phyloP scores from a whole-genome alignment of 2,797 vertebrate genomes.

The Phylloscopus collybita region DNA sequence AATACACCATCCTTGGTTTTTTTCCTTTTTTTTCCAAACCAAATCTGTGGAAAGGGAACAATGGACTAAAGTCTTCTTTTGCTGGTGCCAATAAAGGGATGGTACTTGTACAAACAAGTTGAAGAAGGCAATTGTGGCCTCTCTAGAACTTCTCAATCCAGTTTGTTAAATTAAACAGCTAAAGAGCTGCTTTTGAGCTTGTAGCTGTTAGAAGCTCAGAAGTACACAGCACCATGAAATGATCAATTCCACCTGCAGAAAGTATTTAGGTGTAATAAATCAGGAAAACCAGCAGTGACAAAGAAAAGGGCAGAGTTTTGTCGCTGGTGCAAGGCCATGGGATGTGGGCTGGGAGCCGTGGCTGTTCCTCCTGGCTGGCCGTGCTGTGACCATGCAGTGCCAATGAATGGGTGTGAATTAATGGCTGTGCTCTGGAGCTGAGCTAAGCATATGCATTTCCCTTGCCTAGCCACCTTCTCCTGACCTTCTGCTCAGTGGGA shows the following conservation, averaged over 20 bases:
- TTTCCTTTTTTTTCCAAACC: background rate
- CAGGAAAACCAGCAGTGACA: background rate
- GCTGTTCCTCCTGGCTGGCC: background rate
- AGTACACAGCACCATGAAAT: background rate
- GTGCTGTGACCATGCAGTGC: background rate
- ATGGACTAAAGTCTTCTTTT: background rate
- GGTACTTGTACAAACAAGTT: background rate
- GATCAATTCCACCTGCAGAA: background rate
- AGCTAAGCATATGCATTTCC: background rate
- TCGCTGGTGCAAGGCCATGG: accelerated
- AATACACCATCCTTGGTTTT: background rate
- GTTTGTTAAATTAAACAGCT: background rate
- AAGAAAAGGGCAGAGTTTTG: background rate
- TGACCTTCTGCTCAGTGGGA: background rate
- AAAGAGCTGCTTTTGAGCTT: background rate
- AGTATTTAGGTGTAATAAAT: background rate
- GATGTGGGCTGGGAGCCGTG: background rate
- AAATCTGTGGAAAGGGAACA: background rate
- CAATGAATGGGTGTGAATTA: background rate
- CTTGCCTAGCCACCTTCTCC: background rate
- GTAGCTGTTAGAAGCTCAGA: background rate
- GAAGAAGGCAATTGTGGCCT: background rate
- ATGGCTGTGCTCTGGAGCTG: background rate
- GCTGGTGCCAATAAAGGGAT: background rate
- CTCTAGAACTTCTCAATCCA: background rate